phyloP scores from a whole-genome alignment of 2,888 invertebrate species.

The Oxytorus armatus region DNA sequence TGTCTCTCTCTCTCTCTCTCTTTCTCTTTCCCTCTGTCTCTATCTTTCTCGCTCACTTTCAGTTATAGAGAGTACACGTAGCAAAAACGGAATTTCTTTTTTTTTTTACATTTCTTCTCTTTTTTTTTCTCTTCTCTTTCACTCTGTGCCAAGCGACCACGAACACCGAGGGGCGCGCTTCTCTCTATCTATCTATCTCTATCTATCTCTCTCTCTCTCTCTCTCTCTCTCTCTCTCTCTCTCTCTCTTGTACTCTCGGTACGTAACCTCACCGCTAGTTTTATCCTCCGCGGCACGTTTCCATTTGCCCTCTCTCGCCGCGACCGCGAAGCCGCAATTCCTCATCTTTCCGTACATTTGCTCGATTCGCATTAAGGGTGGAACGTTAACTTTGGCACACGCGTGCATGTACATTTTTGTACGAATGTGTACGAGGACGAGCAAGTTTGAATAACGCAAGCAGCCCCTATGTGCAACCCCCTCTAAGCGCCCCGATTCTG shows the following conservation, averaged over 20 bases:
- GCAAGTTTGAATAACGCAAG: constrained; percentile 4
- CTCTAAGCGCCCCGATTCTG: constrained; percentile 2
- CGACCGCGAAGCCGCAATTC: constrained; percentile 79
- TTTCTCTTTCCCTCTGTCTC: constrained; percentile 17
- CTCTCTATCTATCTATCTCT: no score
- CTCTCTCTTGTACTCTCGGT: constrained; percentile 40
- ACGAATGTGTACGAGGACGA: constrained; percentile 19
- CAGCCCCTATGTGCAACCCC: no score
- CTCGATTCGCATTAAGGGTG: constrained; percentile 77
- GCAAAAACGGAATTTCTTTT: constrained; percentile 45
- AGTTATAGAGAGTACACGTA: constrained; percentile 28
- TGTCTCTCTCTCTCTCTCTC: constrained; percentile 11
- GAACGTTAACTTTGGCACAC: constrained; percentile 79
- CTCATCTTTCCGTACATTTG: constrained; percentile 80
- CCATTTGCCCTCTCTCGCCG: constrained; percentile 68
- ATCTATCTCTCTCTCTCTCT: no score
- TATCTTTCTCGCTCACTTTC: background rate
- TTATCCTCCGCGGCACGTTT: constrained; percentile 59
- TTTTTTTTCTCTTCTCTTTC: constrained; percentile 42
- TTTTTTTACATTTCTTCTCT: background rate
- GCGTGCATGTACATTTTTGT: constrained; percentile 65
- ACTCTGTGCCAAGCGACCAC: constrained; percentile 54
- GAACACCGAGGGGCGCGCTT: constrained; percentile 39
- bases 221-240: constrained; percentile 45
- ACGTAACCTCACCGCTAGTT: constrained; percentile 54